Percentiles rank a stretch among this genome's conserved stretches.
These are phyloP conservation scores for Eubasilissa splendida DNA, from an alignment of 2,888 invertebrate species.

Conservation along the genomic window DNA sequence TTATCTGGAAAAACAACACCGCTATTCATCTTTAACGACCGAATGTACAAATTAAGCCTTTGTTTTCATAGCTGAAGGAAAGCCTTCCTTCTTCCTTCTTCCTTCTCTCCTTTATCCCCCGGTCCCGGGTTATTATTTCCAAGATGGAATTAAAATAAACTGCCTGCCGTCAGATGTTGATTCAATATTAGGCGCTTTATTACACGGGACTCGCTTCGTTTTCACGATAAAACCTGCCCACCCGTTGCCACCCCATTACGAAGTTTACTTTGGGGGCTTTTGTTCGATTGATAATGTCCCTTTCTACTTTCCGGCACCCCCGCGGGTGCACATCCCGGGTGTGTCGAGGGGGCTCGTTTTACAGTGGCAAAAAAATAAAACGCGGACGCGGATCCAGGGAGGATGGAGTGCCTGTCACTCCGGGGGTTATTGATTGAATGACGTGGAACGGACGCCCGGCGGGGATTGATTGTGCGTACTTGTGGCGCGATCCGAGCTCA, in stretches of 20 bases:
- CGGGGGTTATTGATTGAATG: slow-evolving; percentile 56
- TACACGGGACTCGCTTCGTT: slow-evolving; percentile 29
- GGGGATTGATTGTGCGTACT: slow-evolving; percentile 36
- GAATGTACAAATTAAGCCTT: slow-evolving; percentile 51
- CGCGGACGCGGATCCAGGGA: slow-evolving; percentile 13
- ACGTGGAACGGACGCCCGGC: slow-evolving; percentile 46
- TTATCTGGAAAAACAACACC: slow-evolving; percentile 43
- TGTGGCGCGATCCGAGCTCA: not conserved
- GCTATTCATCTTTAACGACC: slow-evolving; percentile 44
- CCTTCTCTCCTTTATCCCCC: not conserved
- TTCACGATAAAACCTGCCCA: slow-evolving; percentile 37
- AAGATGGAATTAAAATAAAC: slow-evolving; percentile 56
- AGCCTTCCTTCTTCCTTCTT: slow-evolving; percentile 4
- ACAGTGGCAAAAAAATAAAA: slow-evolving; percentile 47
- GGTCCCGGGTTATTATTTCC: slow-evolving; percentile 48
- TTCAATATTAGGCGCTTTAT: slow-evolving; percentile 49
- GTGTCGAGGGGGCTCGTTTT: slow-evolving; percentile 31
- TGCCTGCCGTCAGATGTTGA: slow-evolving; percentile 54
- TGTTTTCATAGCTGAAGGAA: slow-evolving; percentile 39
- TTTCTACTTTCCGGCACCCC: slow-evolving; percentile 35
- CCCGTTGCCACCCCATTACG: slow-evolving; percentile 40
- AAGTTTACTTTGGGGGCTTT: slow-evolving; percentile 55
- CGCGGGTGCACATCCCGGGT: not conserved
- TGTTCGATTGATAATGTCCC: slow-evolving; percentile 56
- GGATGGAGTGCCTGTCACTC: slow-evolving; percentile 53